Evolutionary conservation across 2,797 vertebrate species (phyloP).

Genomic region (Notolabrus celidotus): DNA sequence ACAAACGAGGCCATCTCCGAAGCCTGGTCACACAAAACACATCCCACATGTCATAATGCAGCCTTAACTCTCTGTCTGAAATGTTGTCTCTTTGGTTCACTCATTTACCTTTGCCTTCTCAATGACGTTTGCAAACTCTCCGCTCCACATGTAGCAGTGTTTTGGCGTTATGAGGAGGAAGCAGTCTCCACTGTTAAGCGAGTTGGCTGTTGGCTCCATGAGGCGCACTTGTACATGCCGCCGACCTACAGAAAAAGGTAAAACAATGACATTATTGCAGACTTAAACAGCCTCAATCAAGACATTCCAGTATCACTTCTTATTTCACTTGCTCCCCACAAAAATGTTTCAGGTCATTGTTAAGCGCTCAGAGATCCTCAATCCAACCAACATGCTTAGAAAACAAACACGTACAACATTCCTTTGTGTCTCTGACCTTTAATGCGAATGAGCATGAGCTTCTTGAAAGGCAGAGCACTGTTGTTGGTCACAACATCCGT

Average conservation of each 20-base stretch:
- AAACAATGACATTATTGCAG: not conserved
- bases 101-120: slow-evolving; percentile 88
- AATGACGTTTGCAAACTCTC: slow-evolving; percentile 89
- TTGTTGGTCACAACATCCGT: slow-evolving; percentile 88
- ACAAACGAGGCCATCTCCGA: slow-evolving; percentile 88
- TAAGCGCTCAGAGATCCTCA: not conserved
- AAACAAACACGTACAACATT: not conserved
- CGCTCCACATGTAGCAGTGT: slow-evolving; percentile 87
- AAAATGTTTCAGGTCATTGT: too few species aligned
- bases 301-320: too few species aligned
- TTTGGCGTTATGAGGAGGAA: slow-evolving; percentile 87
- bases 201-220: slow-evolving; percentile 82
- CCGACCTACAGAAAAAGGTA: slow-evolving; percentile 74
- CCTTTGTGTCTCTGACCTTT: slow-evolving; percentile 81
- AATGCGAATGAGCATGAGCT: slow-evolving; percentile 89
- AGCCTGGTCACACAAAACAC: slow-evolving; percentile 71
- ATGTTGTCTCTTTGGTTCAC: not conserved
- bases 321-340: too few species aligned
- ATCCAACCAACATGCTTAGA: not conserved
- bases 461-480: slow-evolving; percentile 85
- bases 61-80: not conserved
- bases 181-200: slow-evolving; percentile 89
- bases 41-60: not conserved
- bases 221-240: slow-evolving; percentile 87
- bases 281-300: not conserved